Evolutionary conservation across 2,797 vertebrate species (phyloP).

Genomic region (Micrastur ruficollis): DNA sequence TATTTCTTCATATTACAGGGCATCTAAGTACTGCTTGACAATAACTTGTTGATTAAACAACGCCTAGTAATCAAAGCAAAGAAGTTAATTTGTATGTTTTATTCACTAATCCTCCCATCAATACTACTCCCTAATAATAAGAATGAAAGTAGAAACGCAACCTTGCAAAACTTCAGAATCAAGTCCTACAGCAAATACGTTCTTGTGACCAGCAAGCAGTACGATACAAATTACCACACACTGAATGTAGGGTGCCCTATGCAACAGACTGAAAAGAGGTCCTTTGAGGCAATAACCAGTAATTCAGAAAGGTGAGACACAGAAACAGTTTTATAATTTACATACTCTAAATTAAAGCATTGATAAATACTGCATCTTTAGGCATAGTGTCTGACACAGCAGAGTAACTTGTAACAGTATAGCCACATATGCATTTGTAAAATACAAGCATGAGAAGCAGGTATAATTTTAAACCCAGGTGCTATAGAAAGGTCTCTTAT

Average conservation of each 20-base stretch:
- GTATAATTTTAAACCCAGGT: neutral
- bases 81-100: neutral
- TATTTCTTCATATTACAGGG: neutral
- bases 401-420: neutral
- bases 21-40: neutral
- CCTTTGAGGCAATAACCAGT: neutral
- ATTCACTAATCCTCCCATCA: neutral
- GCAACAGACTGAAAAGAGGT: neutral
- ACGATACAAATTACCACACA: neutral
- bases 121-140: neutral
- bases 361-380: neutral
- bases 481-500: neutral
- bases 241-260: neutral
- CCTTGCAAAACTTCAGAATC: neutral
- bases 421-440: neutral
- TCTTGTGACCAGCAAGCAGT: neutral
- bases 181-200: neutral
- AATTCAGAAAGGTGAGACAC: neutral
- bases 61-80: neutral
- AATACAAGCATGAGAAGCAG: neutral
- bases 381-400: neutral
- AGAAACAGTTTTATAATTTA: neutral
- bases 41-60: slow-evolving; percentile 13
- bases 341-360: neutral
- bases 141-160: neutral